Evolutionary conservation across 2,888 invertebrate genomes (phyloP).

Genomic region (Eubasilissa splendida): DNA sequence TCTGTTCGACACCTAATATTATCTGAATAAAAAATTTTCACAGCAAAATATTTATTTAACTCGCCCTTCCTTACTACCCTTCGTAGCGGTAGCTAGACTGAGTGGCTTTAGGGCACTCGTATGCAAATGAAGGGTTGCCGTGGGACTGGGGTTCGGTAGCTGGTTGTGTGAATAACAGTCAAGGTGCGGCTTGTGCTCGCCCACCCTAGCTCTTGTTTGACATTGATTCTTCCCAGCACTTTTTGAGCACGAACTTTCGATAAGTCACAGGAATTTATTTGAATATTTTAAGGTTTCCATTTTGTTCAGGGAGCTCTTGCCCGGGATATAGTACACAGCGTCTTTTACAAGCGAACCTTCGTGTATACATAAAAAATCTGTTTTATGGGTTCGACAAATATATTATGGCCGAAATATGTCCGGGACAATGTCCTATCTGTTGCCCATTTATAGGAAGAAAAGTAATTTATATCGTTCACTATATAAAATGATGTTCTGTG

Average conservation of each 20-base stretch:
- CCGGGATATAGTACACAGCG: constrained; percentile 15
- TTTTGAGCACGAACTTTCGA: constrained; percentile 47
- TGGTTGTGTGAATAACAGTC: constrained; percentile 36
- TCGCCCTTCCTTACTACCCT: constrained; percentile 15
- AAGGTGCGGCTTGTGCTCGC: constrained; percentile 27
- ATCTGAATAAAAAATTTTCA: too few relatives aligned
- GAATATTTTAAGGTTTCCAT: constrained; percentile 42
- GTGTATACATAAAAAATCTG: constrained; percentile 30
- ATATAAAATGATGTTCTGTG: not conserved
- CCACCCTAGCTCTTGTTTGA: constrained; percentile 43
- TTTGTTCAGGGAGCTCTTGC: constrained; percentile 11
- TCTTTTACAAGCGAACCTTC: constrained; percentile 27
- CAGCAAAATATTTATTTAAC: too few relatives aligned
- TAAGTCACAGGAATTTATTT: constrained; percentile 40
- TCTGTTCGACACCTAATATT: too few relatives aligned
- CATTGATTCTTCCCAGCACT: constrained; percentile 54
- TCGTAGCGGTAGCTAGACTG: constrained; percentile 28
- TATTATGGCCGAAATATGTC: constrained; percentile 8
- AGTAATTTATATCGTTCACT: not conserved
- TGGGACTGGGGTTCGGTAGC: constrained; percentile 46
- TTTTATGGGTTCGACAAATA: constrained; percentile 16
- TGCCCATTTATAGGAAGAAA: not conserved
- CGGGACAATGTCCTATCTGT: not conserved
- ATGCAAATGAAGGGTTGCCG: constrained; percentile 55
- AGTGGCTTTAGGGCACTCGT: constrained; percentile 52